phyloP scores from a whole-genome alignment of 2,797 vertebrate species.

The Chaetophractus vellerosus region DNA sequence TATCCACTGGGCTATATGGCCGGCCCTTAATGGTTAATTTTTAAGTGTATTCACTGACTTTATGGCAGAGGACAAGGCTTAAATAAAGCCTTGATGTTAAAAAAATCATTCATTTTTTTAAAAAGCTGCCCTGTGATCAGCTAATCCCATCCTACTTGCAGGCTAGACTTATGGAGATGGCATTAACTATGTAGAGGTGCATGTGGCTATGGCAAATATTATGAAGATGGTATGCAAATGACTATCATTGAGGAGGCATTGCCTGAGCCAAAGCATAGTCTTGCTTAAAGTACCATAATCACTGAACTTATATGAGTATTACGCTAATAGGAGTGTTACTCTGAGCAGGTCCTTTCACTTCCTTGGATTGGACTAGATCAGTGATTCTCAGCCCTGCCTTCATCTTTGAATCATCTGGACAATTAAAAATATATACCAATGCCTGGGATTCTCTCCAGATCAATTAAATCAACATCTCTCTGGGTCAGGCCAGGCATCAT shows the following conservation, averaged over 20 bases:
- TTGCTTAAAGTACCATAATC: background rate
- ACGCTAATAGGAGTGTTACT: background rate
- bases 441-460: background rate
- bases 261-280: background rate
- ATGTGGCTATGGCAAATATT: background rate
- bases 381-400: background rate
- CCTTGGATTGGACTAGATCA: background rate
- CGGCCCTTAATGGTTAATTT: too few relatives aligned
- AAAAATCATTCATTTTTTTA: background rate
- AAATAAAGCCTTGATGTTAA: background rate
- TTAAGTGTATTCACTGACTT: background rate
- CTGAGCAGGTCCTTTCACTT: background rate
- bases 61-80: background rate
- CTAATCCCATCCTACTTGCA: too few relatives aligned
- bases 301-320: background rate
- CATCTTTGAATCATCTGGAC: constrained; percentile 24
- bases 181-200: background rate
- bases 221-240: background rate
- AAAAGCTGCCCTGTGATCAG: too few relatives aligned
- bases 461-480: background rate
- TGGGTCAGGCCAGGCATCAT: background rate
- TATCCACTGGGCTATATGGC: too few relatives aligned
- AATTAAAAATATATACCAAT: background rate
- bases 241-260: background rate
- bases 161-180: too few relatives aligned